Conservation (phyloP, 2,113 vertebrate species). For the Caranx melampygus region DNA sequence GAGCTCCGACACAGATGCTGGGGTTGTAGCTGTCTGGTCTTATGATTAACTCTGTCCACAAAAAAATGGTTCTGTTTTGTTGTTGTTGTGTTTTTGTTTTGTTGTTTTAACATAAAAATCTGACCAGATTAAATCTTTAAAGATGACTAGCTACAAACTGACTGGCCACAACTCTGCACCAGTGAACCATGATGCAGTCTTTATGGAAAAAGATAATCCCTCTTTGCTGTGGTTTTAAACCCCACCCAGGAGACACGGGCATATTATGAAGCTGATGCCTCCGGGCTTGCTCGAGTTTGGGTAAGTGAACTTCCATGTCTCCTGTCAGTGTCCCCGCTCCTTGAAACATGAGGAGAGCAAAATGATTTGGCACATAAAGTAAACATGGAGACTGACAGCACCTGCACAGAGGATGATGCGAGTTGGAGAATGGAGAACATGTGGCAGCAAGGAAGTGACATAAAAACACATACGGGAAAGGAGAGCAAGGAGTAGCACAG, state of each 20-base stretch:
- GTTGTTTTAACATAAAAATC: constrained; percentile 61
- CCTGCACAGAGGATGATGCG: constrained; percentile 1
- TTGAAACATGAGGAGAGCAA: constrained; percentile 56
- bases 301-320: constrained; percentile 73
- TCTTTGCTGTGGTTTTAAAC: constrained; percentile 53
- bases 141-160: constrained; percentile 55
- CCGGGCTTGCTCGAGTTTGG: constrained; percentile 49
- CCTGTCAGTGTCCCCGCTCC: constrained; percentile 44
- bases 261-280: constrained; percentile 58
- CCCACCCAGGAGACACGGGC: constrained; percentile 51
- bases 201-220: constrained; percentile 55
- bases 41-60: constrained; percentile 42
- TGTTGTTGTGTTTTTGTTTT: too few relatives aligned
- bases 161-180: constrained; percentile 26
- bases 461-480: constrained; percentile 10
- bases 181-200: constrained; percentile 49
- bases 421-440: constrained; percentile 37
- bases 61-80: neutral
- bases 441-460: constrained; percentile 45
- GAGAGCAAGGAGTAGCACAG: constrained; percentile 39
- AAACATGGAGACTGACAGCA: constrained; percentile 32
- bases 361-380: constrained; percentile 52
- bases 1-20: neutral
- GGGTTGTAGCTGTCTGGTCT: constrained; percentile 15
- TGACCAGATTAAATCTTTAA: constrained; percentile 59